These are phyloP conservation scores for Lasioglossum lativentre DNA, from an alignment of 2,888 invertebrate species.

Conservation along the genomic window DNA sequence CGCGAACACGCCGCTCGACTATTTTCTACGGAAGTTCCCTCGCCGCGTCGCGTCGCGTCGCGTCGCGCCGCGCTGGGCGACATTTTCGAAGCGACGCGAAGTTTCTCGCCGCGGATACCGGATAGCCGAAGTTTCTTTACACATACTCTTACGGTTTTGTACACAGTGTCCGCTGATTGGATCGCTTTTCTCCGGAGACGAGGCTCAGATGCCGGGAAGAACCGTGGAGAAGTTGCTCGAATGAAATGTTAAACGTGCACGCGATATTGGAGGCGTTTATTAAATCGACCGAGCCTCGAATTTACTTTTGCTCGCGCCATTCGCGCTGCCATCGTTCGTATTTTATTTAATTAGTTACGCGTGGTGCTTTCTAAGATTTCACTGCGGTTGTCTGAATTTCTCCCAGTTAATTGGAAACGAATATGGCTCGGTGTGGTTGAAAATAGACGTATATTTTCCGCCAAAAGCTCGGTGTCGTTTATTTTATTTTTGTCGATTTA, in stretches of 20 bases:
- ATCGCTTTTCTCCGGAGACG: background rate
- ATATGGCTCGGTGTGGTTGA: too few relatives aligned
- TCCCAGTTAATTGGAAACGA: too few relatives aligned
- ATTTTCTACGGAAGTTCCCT: background rate
- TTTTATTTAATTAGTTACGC: background rate
- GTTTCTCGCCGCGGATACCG: conserved; percentile 12
- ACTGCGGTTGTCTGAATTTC: too few relatives aligned
- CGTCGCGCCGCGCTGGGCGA: background rate
- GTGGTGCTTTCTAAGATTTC: background rate
- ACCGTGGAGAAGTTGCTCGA: background rate
- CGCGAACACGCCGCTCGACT: conserved; percentile 8
- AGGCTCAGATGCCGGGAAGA: background rate
- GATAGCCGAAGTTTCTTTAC: conserved; percentile 9
- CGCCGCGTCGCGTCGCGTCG: too few relatives aligned
- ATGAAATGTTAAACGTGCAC: background rate
- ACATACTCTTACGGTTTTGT: background rate
- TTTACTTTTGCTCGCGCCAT: background rate
- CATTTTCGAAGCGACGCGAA: conserved; percentile 1
- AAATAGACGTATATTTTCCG: too few relatives aligned
- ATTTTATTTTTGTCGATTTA: too few relatives aligned
- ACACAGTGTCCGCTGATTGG: background rate
- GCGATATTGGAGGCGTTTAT: background rate
- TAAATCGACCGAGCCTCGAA: background rate
- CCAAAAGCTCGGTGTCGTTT: too few relatives aligned
- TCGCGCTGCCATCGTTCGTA: too few relatives aligned